Evolutionary conservation across 2,888 invertebrate species (phyloP), one percentile per base, ranked within the genome.

Genomic region (Antheraea yamamai): DNA sequence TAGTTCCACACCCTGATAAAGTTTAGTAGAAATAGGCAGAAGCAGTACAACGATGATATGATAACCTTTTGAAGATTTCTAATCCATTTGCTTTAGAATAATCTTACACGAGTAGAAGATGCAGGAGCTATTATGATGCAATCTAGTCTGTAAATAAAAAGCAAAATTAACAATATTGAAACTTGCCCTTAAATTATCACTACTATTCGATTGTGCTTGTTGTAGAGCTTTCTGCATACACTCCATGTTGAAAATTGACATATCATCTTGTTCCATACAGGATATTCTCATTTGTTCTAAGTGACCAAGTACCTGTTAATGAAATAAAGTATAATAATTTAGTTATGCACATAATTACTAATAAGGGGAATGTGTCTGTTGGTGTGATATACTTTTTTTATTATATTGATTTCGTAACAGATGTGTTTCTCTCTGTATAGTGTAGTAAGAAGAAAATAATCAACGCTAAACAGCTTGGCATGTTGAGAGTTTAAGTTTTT

Each of bases 191-290:
- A 98, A 97, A 83, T 97, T 96, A 90, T 99, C 99, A 86, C 96
- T 98, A 90, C 98, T 97, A 84, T 98, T 97, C 77, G 97, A 97
- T 90, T 98, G 98, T 47, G 98, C 97, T 82, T 97, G 97, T 85
- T 98, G 97, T 80, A 99, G 94, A 58, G 99, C 98, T 87, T 98
- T 96, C 91, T 98, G 99, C 96, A 99, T 97, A 83, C 97, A 96
- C 89, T 98, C 98, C 91, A 97, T 96, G 80, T 97, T 97, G 90
- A 98, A 98, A 87, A 99, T 96, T 76, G 96, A 97, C 90, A 97
- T 96, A 80, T 96, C 97, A 79, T 97, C 96, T 84, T 96, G 95
- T 81, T 95, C 95, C 78, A 96, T 95, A 87, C 97, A 97, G 86
- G 96, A 96, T 81, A 97, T 95, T 87, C 98, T 95, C 95, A 99